Evolutionary conservation across 1,140 invertebrate genomes (phyloP).

Genomic region (Zaprionus lachaisei): DNA sequence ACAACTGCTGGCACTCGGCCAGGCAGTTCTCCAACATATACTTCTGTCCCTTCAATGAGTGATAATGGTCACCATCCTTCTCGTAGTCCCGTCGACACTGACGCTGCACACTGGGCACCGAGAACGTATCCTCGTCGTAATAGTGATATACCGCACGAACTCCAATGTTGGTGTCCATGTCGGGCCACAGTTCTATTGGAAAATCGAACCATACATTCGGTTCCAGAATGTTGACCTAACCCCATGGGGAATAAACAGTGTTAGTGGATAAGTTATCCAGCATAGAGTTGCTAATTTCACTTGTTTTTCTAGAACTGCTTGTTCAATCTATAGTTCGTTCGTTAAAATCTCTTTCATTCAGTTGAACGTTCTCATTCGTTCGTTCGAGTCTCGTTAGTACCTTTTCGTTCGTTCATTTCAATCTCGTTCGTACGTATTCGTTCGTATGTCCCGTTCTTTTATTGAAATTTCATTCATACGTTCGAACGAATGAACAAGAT

Average conservation of each 20-base stretch:
- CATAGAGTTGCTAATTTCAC: too few species aligned
- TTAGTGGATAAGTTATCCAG: neutral
- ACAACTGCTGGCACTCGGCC: conserved; percentile 66
- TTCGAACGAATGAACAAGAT: too few species aligned
- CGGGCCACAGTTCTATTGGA: conserved; percentile 44
- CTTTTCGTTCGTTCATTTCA: too few species aligned
- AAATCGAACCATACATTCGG: conserved; percentile 52
- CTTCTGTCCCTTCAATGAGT: conserved; percentile 48
- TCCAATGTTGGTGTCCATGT: conserved; percentile 52
- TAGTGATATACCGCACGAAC: conserved; percentile 61
- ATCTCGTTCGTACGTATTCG: too few species aligned
- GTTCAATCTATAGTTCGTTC: too few species aligned
- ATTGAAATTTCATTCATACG: too few species aligned
- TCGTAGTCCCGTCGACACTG: conserved; percentile 62
- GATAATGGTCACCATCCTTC: conserved; percentile 52
- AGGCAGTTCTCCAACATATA: conserved; percentile 78
- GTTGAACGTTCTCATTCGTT: too few species aligned
- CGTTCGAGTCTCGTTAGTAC: too few species aligned
- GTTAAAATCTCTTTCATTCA: too few species aligned
- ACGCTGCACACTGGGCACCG: conserved; percentile 37
- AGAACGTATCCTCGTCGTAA: conserved; percentile 53
- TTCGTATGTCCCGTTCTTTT: too few species aligned
- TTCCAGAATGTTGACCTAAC: conserved; percentile 56
- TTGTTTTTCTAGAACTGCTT: too few species aligned
- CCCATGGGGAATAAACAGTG: neutral